A percentile compares a stretch with the other conserved stretches of the same genome.
Evolutionary conservation across 2,888 invertebrate species (phyloP).

Genomic region (Sceliomorpha sp.): DNA sequence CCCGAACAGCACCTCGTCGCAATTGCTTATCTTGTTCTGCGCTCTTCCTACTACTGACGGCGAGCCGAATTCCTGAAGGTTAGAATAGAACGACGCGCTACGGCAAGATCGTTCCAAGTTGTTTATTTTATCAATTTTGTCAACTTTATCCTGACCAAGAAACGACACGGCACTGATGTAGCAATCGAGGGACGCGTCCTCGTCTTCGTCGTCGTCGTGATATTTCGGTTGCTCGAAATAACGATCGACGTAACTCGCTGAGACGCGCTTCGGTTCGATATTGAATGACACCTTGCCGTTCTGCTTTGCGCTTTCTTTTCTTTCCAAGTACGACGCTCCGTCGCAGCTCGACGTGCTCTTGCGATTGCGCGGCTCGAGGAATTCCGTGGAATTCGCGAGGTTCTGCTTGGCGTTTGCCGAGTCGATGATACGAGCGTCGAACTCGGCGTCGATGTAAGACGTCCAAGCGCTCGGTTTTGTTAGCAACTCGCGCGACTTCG

Average conservation of each 20-base stretch:
- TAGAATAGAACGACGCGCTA: constrained; percentile 63
- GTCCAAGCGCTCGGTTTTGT: constrained; percentile 82
- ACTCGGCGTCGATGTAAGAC: constrained; percentile 75
- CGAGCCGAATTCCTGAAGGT: constrained; percentile 68
- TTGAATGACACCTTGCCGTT: constrained; percentile 68
- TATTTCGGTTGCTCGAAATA: constrained; percentile 77
- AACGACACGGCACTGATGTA: constrained; percentile 30
- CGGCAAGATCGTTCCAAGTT: constrained; percentile 68
- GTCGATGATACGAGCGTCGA: constrained; percentile 70
- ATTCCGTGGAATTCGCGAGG: constrained; percentile 74
- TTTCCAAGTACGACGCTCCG: constrained; percentile 41
- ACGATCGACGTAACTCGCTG: constrained; percentile 76
- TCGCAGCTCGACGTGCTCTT: constrained; percentile 61
- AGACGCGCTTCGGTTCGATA: constrained; percentile 70
- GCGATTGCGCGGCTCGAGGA: constrained; percentile 69
- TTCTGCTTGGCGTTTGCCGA: constrained; percentile 68
- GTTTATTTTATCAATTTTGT: constrained; percentile 63
- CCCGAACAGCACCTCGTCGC: constrained; percentile 48
- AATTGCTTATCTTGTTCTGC: constrained; percentile 61
- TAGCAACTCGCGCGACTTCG: constrained; percentile 86
- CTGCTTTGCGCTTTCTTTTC: constrained; percentile 56
- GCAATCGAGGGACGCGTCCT: constrained; percentile 56
- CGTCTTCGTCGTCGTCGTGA: constrained; percentile 66
- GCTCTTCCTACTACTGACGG: background rate
- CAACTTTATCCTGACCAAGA: constrained; percentile 41